Evolutionary conservation across 2,888 invertebrate genomes (phyloP).

Genomic region (Sphaeridia pumilis): DNA sequence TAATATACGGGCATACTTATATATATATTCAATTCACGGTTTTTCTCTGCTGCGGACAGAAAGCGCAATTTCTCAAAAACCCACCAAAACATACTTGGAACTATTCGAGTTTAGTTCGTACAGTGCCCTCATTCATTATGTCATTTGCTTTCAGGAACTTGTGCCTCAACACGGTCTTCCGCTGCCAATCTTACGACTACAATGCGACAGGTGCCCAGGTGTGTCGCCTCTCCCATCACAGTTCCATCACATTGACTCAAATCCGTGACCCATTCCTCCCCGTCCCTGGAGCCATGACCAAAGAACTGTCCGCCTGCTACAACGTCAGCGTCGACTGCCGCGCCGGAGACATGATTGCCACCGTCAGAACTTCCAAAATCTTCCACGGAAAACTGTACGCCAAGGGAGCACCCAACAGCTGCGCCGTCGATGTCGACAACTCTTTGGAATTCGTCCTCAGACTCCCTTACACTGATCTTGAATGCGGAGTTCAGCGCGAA

Average conservation of each 20-base stretch:
- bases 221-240: constrained; percentile 83
- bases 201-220: constrained; percentile 88
- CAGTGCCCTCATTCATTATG: too few relatives aligned
- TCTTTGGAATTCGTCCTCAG: constrained; percentile 80
- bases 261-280: constrained; percentile 83
- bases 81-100: too few relatives aligned
- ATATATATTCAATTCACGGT: too few relatives aligned
- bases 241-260: constrained; percentile 73
- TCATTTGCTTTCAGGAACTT: constrained; percentile 57
- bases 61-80: too few relatives aligned
- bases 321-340: constrained; percentile 88
- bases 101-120: too few relatives aligned
- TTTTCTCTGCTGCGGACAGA: too few relatives aligned
- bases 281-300: constrained; percentile 81
- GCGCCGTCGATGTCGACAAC: constrained; percentile 75
- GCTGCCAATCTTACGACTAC: constrained; percentile 87
- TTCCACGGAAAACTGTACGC: constrained; percentile 93
- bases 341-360: constrained; percentile 82
- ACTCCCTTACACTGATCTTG: constrained; percentile 84
- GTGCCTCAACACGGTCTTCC: constrained; percentile 77
- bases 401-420: constrained; percentile 85
- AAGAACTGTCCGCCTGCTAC: constrained; percentile 85
- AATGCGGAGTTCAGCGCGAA: constrained; percentile 83
- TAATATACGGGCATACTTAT: too few relatives aligned
- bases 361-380: constrained; percentile 78